Conservation (phyloP, 2,113 vertebrate genomes). For the Todiramphus chloris region DNA sequence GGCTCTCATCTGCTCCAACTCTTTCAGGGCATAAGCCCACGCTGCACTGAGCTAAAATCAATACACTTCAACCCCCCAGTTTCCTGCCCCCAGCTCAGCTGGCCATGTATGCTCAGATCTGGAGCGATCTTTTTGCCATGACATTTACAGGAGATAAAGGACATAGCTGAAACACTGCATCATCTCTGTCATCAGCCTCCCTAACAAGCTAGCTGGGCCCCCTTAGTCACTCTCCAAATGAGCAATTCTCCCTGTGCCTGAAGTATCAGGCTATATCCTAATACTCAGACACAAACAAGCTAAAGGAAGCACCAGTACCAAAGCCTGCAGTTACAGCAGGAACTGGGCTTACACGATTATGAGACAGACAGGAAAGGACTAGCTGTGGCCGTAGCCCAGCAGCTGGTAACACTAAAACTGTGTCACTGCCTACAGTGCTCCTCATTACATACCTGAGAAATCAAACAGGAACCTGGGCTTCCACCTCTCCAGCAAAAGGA, state of each 20-base stretch:
- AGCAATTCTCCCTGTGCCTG: background rate
- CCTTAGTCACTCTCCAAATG: background rate
- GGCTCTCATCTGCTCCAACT: background rate
- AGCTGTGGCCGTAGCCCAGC: background rate
- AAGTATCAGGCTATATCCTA: background rate
- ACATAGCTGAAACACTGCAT: background rate
- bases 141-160: background rate
- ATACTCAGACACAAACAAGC: background rate
- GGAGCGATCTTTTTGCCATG: background rate
- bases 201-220: background rate
- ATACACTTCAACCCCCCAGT: background rate
- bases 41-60: background rate
- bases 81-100: background rate
- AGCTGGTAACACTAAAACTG: background rate
- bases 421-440: background rate
- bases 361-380: background rate
- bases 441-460: constrained; percentile 76
- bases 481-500: constrained; percentile 91
- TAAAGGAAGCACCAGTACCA: background rate
- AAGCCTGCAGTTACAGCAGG: background rate
- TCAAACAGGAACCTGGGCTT: constrained; percentile 84
- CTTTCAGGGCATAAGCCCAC: background rate
- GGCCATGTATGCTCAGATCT: background rate
- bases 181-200: background rate
- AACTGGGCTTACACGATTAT: background rate